phyloP scores from a whole-genome alignment of 2,888 invertebrate species.

The Plagodis pulveraria region DNA sequence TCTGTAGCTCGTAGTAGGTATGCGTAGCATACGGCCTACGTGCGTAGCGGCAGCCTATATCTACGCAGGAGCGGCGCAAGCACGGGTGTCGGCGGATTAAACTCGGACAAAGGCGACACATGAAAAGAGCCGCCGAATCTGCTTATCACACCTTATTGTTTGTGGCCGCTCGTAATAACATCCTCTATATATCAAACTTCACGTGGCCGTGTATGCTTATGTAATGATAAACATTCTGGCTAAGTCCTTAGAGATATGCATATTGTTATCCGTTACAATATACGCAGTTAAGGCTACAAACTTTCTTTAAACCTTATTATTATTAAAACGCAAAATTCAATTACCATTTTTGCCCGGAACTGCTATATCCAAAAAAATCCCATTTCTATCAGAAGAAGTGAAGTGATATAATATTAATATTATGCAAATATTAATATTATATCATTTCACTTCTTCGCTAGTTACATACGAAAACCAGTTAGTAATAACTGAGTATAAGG shows the following conservation, averaged over 20 bases:
- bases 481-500: too few species aligned
- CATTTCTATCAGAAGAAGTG: too few species aligned
- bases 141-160: slow-evolving; percentile 80
- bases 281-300: too few species aligned
- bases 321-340: too few species aligned
- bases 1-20: slow-evolving; percentile 48
- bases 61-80: background rate
- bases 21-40: slow-evolving; percentile 38
- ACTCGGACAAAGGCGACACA: slow-evolving; percentile 76
- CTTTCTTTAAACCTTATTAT: too few species aligned
- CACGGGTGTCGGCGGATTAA: slow-evolving; percentile 63
- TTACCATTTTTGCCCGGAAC: too few species aligned
- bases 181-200: slow-evolving; percentile 72
- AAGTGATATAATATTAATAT: too few species aligned
- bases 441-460: too few species aligned
- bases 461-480: too few species aligned
- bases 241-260: slow-evolving; percentile 35
- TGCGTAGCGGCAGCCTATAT: slow-evolving; percentile 18
- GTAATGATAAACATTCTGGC: slow-evolving; percentile 49
- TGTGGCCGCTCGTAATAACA: slow-evolving; percentile 70
- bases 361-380: too few species aligned
- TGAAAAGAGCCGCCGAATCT: slow-evolving; percentile 80
- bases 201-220: slow-evolving; percentile 52
- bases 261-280: background rate
- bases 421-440: too few species aligned